Evolutionary conservation across 2,113 vertebrate genomes (phyloP).

Genomic region (Chamaea fasciata): DNA sequence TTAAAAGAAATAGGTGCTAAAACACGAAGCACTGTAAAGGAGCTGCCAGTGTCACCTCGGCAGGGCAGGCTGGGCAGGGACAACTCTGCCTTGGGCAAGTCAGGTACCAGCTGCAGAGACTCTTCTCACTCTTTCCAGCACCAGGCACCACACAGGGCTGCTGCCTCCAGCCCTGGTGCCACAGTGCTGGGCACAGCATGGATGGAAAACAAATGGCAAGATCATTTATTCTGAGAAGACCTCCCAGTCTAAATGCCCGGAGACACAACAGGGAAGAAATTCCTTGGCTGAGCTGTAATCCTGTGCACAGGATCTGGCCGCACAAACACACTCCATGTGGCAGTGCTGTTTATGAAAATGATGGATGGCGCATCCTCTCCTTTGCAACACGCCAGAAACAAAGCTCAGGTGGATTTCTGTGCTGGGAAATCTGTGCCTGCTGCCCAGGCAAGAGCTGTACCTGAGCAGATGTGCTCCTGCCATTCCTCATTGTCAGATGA

Average conservation of each 20-base stretch:
- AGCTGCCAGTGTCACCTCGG: background rate
- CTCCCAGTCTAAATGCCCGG: background rate
- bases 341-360: background rate
- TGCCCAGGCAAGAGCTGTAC: background rate
- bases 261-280: constrained; percentile 40
- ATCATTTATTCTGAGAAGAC: constrained; percentile 17
- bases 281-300: constrained; percentile 22
- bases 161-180: background rate
- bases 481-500: constrained; percentile 4
- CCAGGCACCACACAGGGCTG: background rate
- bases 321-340: constrained; percentile 16
- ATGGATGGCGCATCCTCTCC: constrained; percentile 3
- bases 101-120: background rate
- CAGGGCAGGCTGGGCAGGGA: background rate
- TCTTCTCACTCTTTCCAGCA: background rate
- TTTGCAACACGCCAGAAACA: background rate
- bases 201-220: constrained; percentile 23
- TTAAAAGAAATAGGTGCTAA: background rate
- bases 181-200: background rate
- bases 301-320: background rate
- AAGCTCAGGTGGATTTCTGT: background rate
- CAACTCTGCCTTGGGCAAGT: background rate
- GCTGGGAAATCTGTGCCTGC: background rate
- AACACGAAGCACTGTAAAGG: fast-evolving
- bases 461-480: constrained; percentile 1